These are phyloP conservation scores for Plodia interpunctella DNA, from an alignment of 1,140 invertebrate species.

Conservation along the genomic window DNA sequence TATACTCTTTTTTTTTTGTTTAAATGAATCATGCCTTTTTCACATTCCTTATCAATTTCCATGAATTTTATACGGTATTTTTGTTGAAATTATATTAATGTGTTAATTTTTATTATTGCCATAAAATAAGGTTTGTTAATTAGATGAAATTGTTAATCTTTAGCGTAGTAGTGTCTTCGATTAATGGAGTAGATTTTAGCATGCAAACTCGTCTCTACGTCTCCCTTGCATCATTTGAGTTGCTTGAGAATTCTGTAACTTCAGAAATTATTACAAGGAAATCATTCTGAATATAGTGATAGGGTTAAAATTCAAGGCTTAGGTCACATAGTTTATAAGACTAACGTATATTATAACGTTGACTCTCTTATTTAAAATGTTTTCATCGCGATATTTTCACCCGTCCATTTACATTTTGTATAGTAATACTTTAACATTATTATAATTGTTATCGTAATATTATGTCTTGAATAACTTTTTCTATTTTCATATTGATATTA, in stretches of 20 bases:
- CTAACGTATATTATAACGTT: background rate
- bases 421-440: background rate
- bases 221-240: background rate
- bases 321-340: background rate
- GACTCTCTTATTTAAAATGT: background rate
- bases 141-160: conserved; percentile 2
- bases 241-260: too few species aligned
- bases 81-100: conserved; percentile 10
- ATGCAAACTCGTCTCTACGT: background rate
- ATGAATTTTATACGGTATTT: conserved; percentile 7
- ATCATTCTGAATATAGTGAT: background rate
- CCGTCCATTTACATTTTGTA: background rate
- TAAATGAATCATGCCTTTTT: background rate
- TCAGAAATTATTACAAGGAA: too few species aligned
- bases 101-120: conserved; percentile 10
- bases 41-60: conserved; percentile 1
- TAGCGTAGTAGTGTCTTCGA: background rate
- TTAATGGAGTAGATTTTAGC: background rate
- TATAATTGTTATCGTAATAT: conserved; percentile 1
- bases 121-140: conserved; percentile 11
- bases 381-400: background rate
- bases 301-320: background rate
- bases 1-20: background rate
- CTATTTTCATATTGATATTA: background rate
- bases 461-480: conserved; percentile 10